Evolutionary conservation across 92 coral and sea anemone species (phyloP).

Genomic region (Diadumene lineata): DNA sequence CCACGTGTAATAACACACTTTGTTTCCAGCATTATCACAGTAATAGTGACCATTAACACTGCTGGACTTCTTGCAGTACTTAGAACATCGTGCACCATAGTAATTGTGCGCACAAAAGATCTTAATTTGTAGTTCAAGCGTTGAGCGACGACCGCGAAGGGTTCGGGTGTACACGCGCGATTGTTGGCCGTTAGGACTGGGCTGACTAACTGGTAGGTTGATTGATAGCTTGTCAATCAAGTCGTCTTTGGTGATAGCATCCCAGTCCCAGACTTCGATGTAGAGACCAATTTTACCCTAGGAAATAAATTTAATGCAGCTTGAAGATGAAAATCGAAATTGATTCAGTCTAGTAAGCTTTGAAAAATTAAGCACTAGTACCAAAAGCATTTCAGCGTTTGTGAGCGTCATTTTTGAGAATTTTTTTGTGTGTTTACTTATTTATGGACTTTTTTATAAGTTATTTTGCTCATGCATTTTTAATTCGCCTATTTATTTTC

Average conservation of each 20-base stretch:
- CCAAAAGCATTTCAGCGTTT: too few species aligned
- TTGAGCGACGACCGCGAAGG: conserved; percentile 50
- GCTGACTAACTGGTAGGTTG: conserved; percentile 29
- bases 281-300: conserved; percentile 52
- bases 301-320: neutral
- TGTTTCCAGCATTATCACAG: conserved; percentile 45
- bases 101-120: conserved; percentile 32
- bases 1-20: conserved; percentile 40
- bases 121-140: conserved; percentile 29
- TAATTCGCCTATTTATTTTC: too few species aligned
- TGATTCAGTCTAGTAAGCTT: too few species aligned
- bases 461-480: too few species aligned
- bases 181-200: conserved; percentile 35
- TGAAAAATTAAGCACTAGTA: too few species aligned
- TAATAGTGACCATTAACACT: conserved; percentile 44
- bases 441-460: too few species aligned
- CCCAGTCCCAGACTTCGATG: conserved; percentile 63
- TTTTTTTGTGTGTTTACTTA: too few species aligned
- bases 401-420: too few species aligned
- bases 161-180: conserved; percentile 27
- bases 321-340: neutral
- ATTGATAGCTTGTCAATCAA: conserved; percentile 45
- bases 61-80: conserved; percentile 37
- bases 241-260: conserved; percentile 51
- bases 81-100: conserved; percentile 53